These are phyloP conservation scores for Esox niger DNA, from an alignment of 2,113 vertebrate genomes.

Conservation along the genomic window DNA sequence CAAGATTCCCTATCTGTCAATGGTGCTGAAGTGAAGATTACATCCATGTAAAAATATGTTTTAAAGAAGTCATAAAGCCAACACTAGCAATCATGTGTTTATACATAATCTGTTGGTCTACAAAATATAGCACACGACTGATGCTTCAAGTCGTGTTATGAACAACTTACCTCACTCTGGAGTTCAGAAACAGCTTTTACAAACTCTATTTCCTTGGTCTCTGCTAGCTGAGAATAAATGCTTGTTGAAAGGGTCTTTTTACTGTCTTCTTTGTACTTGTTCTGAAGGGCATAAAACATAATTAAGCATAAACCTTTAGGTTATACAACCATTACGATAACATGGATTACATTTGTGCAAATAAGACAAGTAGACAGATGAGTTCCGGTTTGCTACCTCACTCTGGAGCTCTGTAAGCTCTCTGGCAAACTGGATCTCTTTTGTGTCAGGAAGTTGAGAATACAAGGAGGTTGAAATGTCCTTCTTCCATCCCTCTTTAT, in stretches of 20 bases:
- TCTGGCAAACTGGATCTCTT: conserved; percentile 81
- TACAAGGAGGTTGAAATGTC: conserved; percentile 76
- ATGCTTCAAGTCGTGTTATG: too few species aligned
- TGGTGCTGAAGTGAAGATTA: too few species aligned
- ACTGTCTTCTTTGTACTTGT: conserved; percentile 77
- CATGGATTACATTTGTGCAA: not conserved
- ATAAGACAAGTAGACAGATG: not conserved
- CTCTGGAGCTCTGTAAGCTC: conserved; percentile 60
- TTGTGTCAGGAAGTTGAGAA: conserved; percentile 81
- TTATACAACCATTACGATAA: conserved; percentile 45
- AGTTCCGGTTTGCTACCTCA: conserved; percentile 29
- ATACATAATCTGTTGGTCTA: too few species aligned
- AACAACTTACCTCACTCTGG: conserved; percentile 54
- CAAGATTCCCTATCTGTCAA: too few species aligned
- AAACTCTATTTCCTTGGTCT: conserved; percentile 81
- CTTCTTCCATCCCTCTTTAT: conserved; percentile 76
- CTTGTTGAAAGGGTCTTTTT: conserved; percentile 71
- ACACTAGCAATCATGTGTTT: too few species aligned
- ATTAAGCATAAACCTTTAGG: not conserved
- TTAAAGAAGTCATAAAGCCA: too few species aligned
- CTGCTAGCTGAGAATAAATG: conserved; percentile 82
- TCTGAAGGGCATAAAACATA: conserved; percentile 30
- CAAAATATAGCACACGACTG: too few species aligned
- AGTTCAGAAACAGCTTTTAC: conserved; percentile 67
- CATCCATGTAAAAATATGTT: too few species aligned